phyloP scores from a whole-genome alignment of 1,140 invertebrate genomes.

The Mizuhopecten yessoensis region DNA sequence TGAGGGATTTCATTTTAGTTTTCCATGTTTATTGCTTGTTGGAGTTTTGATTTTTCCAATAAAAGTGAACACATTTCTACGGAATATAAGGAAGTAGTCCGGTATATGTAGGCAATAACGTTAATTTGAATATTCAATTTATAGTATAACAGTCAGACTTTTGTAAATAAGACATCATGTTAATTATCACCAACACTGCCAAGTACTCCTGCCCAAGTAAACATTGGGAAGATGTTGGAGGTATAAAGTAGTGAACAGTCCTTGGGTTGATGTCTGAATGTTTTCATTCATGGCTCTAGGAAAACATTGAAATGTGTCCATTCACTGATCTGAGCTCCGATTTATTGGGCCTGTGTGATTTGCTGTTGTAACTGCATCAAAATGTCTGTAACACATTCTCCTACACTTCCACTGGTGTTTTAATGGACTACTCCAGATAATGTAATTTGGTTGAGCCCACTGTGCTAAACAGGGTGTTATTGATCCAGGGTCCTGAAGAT shows the following conservation, averaged over 20 bases:
- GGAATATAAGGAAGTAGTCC: too few species aligned
- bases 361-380: not conserved
- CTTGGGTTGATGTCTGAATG: not conserved
- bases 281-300: not conserved
- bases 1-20: too few species aligned
- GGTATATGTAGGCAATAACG: too few species aligned
- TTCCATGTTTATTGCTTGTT: too few species aligned
- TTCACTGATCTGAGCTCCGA: not conserved
- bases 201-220: too few species aligned
- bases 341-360: not conserved
- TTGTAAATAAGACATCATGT: too few species aligned
- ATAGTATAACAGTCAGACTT: too few species aligned
- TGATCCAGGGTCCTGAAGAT: slow-evolving; percentile 4
- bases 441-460: slow-evolving; percentile 33
- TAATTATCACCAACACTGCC: too few species aligned
- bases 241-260: not conserved
- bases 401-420: not conserved
- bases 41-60: too few species aligned
- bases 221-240: not conserved
- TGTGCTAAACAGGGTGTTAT: not conserved
- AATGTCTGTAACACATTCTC: slow-evolving; percentile 15
- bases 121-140: too few species aligned
- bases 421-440: not conserved
- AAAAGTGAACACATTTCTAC: too few species aligned
- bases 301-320: slow-evolving; percentile 39